Base-by-base conservation (phyloP, 2,113 vertebrate genomes). In the Dromas ardeola region DNA sequence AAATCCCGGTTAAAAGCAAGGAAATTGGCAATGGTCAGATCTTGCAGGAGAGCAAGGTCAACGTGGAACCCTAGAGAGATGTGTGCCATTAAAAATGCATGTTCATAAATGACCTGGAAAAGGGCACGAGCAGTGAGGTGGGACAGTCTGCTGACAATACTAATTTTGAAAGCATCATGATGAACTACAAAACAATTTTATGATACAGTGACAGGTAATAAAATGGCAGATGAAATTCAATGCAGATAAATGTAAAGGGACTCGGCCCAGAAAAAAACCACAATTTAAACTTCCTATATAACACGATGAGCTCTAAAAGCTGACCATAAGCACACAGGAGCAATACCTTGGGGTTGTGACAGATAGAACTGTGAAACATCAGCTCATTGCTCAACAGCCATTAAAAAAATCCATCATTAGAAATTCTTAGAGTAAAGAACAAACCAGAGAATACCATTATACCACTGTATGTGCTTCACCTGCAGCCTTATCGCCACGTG, bases 151-250 rank as follows among this genome's bases (percentile, higher is more conserved):
- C 95, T 95, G 91, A 95, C 89, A 74, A 26, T 1, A 22, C 61
- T 56, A 13, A 91, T 91, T 96, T 76, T 47, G 84, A 87, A 61
- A 81, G 61, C 89, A 76, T 72, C 6, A 0, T 69, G 26, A 95
- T 45, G 62, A 91, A 81, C 81, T 65, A 67, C 91, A 91, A 87
- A 93, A 96, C 86, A 96, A 85, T 67, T 94, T 96, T 59, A 56
- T 13, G 89, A 85, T 49, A 32, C 40, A 21, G 34, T 84, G 81
- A n/a, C 70, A 95, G 81, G 89, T 72, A 87, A 90, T 91, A 67
- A 85, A 95, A 34, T 9, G 45, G 61, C 89, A 87, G 94, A 10
- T 69, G 66, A 91, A 91, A 84, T 79, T 65, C 78, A 36, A 8
- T 5, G 49, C 56, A 69, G 30, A 25, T 36, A 79, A 94, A 85